Evolutionary conservation across 2,888 invertebrate genomes (phyloP).

Genomic region (Drosophila parthenogenetica): DNA sequence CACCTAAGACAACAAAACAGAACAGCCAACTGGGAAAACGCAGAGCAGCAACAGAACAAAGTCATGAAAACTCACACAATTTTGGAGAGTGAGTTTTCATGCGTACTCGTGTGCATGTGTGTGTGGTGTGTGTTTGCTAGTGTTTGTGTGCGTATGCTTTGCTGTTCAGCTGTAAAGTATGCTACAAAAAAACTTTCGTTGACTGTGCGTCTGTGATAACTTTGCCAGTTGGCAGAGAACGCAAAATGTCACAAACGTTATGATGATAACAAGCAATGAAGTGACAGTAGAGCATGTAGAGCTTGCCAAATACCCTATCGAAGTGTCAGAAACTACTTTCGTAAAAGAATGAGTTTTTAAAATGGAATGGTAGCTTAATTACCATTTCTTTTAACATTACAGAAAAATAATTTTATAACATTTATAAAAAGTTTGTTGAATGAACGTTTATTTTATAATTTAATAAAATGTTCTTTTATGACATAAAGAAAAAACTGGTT

Average conservation of each 20-base stretch:
- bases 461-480: too few species aligned
- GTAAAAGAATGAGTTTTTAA: neutral
- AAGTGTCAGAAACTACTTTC: neutral
- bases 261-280: constrained; percentile 40
- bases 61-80: constrained; percentile 53
- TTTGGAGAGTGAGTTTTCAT: neutral
- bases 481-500: too few species aligned
- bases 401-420: too few species aligned
- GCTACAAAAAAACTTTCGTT: constrained; percentile 58
- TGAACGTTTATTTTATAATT: too few species aligned
- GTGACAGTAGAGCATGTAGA: neutral
- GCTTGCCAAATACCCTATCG: constrained; percentile 22
- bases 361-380: too few species aligned
- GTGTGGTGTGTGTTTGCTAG: neutral
- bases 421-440: too few species aligned
- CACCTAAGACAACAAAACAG: constrained; percentile 68
- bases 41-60: constrained; percentile 51
- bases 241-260: constrained; percentile 51
- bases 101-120: neutral
- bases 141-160: neutral
- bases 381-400: too few species aligned
- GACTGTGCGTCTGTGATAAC: constrained; percentile 69
- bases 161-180: constrained; percentile 39
- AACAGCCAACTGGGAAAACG: constrained; percentile 58
- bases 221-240: constrained; percentile 46